Conservation (phyloP, 2,888 invertebrate species). For the Drosophila prolongata region DNA sequence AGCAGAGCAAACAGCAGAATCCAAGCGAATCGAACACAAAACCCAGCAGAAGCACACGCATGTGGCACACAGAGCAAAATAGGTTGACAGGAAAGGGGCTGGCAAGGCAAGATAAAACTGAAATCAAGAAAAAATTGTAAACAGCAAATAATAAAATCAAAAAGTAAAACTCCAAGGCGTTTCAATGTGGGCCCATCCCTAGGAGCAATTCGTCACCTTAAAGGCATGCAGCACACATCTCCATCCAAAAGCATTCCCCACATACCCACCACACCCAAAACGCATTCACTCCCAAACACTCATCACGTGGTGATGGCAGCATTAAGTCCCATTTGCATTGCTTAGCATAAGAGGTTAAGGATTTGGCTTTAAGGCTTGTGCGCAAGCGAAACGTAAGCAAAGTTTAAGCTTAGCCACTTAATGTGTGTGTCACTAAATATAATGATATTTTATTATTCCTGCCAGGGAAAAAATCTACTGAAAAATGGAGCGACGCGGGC, state of each 20-base stretch:
- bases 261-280: constrained; percentile 2
- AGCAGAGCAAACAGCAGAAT: constrained; percentile 14
- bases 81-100: constrained; percentile 31
- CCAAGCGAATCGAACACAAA: constrained; percentile 15
- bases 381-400: constrained; percentile 58
- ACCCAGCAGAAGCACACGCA: constrained; percentile 15
- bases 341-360: constrained; percentile 50
- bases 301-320: constrained; percentile 60
- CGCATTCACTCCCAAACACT: constrained; percentile 13
- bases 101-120: constrained; percentile 23
- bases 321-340: constrained; percentile 50
- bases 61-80: constrained; percentile 41
- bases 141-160: constrained; percentile 50
- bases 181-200: constrained; percentile 55
- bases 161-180: constrained; percentile 58
- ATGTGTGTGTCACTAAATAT: background rate
- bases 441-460: background rate
- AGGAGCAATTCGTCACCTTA: constrained; percentile 3
- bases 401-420: constrained; percentile 1
- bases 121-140: constrained; percentile 46
- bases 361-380: constrained; percentile 50
- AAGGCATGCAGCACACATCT: constrained; percentile 36
- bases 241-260: constrained; percentile 8
- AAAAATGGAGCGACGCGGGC: constrained; percentile 83
- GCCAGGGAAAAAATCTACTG: constrained; percentile 7